Evolutionary conservation across 2,797 vertebrate species (phyloP), one percentile per base, ranked within the genome.

Genomic region (Eospalax fontanierii): DNA sequence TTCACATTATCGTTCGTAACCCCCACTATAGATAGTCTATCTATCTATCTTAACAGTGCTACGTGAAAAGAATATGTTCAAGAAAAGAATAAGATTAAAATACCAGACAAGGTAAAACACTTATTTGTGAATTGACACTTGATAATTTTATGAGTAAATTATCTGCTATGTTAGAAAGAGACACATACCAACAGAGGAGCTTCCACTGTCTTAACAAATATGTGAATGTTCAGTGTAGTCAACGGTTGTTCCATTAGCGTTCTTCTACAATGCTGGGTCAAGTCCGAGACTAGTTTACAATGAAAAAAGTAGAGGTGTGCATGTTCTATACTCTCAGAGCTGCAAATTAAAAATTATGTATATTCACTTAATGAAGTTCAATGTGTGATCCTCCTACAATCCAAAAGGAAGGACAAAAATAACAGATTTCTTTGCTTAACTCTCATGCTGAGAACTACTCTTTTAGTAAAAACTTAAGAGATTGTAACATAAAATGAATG

Each of bases 171-270:
- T 79, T 85, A 90, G 94, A 90, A 80, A 71, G 65, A 91, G 59
- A 61, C 59, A 94, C 98, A 3, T 98, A 99, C 99, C 99, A 99
- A 98, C 2, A 99, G 97, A 0, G 99, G 99, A 59, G 99, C 98
- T 35, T 99, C 99, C 99, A 99, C 99, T 80, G 99, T 98, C 98
- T 99, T 99, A 94, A 99, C 98, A 98, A 99, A 99, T 59, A 98
- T 98, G 98, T 99, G 99, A 91, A 99, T 99, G 98, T 97, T 99
- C 94, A 99, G 98, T 21, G 99, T 98, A 38, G 99, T 98, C 94
- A 99, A 92, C 0, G 98, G 92, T 71, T 98, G 98, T 82, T 97
- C 99, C 99, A 99, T 98, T 21, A 96, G 97, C 0, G 99, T 99
- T 96, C 98, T 97, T 75, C 97, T 98, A 96, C 99, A 99, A 28